Percentiles rank a stretch among this genome's conserved stretches.
Conservation (phyloP, 2,797 vertebrate species). For the Malacoraja senta region DNA sequence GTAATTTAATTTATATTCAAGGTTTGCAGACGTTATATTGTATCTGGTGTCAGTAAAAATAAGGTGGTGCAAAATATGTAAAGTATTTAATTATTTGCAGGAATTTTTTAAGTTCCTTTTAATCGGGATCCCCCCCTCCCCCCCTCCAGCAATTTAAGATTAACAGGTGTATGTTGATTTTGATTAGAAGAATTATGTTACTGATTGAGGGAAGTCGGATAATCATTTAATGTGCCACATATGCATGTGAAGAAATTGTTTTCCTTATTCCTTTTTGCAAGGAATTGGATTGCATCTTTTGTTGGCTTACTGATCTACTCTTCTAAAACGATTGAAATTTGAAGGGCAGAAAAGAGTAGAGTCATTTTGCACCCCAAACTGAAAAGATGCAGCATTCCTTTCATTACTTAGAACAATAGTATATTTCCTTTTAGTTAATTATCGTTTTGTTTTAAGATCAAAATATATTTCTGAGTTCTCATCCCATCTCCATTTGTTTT, state of each 20-base stretch:
- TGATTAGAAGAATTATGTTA: background rate
- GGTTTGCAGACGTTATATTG: background rate
- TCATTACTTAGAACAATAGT: background rate
- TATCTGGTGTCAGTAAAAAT: background rate
- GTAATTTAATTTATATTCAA: background rate
- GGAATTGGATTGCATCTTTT: background rate
- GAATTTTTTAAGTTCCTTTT: background rate
- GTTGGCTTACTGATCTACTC: background rate
- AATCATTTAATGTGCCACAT: background rate
- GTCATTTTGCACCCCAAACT: background rate
- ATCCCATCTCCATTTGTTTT: background rate
- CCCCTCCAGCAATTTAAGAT: background rate
- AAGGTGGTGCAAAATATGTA: background rate
- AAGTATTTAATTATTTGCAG: background rate
- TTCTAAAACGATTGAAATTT: background rate
- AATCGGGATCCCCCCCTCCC: background rate
- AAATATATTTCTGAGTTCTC: background rate
- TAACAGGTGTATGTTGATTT: background rate
- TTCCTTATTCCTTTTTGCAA: background rate
- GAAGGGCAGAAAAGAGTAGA: background rate
- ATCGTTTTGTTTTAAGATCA: background rate
- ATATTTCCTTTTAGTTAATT: too few relatives aligned
- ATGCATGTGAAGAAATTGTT: background rate
- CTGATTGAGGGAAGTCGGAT: background rate
- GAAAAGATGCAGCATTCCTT: background rate